Percentiles rank a stretch among this genome's conserved stretches.
These are phyloP conservation scores for Zygaena filipendulae DNA, from an alignment of 2,888 invertebrate species.

Conservation along the genomic window DNA sequence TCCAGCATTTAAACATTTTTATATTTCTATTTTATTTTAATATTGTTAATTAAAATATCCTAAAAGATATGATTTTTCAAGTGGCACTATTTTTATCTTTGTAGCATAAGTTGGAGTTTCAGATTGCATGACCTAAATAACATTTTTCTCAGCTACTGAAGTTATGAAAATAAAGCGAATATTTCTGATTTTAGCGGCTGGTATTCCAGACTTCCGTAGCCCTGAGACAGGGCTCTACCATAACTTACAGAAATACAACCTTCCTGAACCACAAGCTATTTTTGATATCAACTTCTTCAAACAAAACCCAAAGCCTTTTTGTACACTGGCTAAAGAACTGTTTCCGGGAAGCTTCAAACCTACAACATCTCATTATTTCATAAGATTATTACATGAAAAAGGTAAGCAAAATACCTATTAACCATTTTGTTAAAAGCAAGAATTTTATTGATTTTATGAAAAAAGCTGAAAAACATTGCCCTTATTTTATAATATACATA, in stretches of 20 bases:
- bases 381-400: slow-evolving; percentile 86
- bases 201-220: slow-evolving; percentile 96
- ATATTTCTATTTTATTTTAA: no score
- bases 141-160: no score
- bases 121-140: no score
- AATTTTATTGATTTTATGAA: background rate
- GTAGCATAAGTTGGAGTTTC: no score
- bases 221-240: slow-evolving; percentile 93
- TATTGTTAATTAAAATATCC: no score
- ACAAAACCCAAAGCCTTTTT: slow-evolving; percentile 93
- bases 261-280: slow-evolving; percentile 92
- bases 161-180: no score
- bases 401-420: slow-evolving; percentile 37
- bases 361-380: slow-evolving; percentile 91
- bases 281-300: slow-evolving; percentile 91
- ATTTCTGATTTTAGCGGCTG: slow-evolving; percentile 78
- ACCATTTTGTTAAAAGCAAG: background rate
- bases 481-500: no score
- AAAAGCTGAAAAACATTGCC: no score
- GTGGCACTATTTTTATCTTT: no score
- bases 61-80: no score
- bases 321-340: slow-evolving; percentile 87
- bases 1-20: no score
- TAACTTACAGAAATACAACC: slow-evolving; percentile 89
- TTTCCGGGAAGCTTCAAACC: slow-evolving; percentile 90